Percentiles rank a stretch among this genome's conserved stretches.
These are phyloP conservation scores for Tauraco hartlaubi DNA, from an alignment of 2,797 vertebrate species.

Conservation along the genomic window DNA sequence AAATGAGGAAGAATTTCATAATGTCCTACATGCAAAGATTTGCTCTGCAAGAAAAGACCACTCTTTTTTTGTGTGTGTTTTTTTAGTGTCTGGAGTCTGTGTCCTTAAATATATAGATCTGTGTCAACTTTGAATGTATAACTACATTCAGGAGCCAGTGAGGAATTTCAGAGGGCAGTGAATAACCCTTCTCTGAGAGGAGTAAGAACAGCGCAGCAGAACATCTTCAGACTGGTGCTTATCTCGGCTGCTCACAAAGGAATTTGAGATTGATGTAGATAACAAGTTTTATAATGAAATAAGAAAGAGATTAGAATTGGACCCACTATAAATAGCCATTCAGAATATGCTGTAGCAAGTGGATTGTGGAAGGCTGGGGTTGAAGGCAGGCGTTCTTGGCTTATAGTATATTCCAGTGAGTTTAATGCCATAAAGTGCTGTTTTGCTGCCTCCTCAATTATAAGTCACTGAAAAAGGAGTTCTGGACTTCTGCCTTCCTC, in stretches of 20 bases:
- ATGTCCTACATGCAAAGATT: background rate
- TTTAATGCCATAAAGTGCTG: background rate
- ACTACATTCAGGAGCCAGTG: background rate
- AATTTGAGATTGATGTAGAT: constrained; percentile 13
- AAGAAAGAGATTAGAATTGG: background rate
- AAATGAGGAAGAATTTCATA: background rate
- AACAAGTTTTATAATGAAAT: constrained; percentile 8
- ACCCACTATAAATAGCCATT: background rate
- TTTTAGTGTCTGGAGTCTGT: background rate
- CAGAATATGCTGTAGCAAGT: background rate
- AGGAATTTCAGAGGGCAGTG: constrained; percentile 19
- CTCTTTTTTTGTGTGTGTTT: background rate
- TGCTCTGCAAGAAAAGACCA: constrained; percentile 1
- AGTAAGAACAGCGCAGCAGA: background rate
- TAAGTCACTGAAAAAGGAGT: background rate
- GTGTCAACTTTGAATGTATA: constrained; percentile 7
- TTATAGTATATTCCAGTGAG: background rate
- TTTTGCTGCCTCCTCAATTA: background rate
- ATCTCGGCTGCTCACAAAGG: background rate
- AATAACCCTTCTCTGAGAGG: background rate
- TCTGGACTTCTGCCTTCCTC: background rate
- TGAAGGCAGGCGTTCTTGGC: background rate
- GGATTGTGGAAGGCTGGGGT: background rate
- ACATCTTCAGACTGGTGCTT: constrained; percentile 23
- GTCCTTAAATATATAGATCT: background rate